Conservation (phyloP, 2,888 invertebrate genomes). For the Petrophora chlorosata region DNA sequence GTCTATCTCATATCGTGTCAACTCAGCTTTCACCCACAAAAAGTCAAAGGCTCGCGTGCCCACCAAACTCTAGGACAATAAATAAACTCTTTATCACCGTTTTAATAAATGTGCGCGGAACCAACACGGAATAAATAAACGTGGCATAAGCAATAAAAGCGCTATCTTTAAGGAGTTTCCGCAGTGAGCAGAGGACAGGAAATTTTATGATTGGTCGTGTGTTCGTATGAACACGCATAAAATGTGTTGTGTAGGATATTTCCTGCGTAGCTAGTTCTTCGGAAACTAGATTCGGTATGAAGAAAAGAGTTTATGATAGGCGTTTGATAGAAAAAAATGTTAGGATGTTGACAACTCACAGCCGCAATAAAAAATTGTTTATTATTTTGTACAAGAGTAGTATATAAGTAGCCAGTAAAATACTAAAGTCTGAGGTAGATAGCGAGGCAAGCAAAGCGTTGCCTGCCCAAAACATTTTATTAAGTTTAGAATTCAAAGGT, state of each 20-base stretch:
- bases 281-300: too few relatives aligned
- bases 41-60: slow-evolving; percentile 66
- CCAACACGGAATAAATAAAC: slow-evolving; percentile 71
- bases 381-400: too few relatives aligned
- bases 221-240: slow-evolving; percentile 48
- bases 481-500: too few relatives aligned
- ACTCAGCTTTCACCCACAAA: slow-evolving; percentile 35
- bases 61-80: slow-evolving; percentile 71
- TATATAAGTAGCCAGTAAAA: too few relatives aligned
- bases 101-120: slow-evolving; percentile 77
- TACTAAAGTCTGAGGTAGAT: too few relatives aligned
- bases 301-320: too few relatives aligned
- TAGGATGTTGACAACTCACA: too few relatives aligned
- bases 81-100: slow-evolving; percentile 78
- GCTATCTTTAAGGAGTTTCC: slow-evolving; percentile 55
- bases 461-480: too few relatives aligned
- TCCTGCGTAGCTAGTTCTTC: slow-evolving; percentile 17
- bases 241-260: slow-evolving; percentile 37
- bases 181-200: slow-evolving; percentile 47
- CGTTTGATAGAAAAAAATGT: too few relatives aligned
- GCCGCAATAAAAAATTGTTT: too few relatives aligned
- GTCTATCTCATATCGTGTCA: slow-evolving; percentile 35
- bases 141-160: slow-evolving; percentile 61
- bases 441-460: too few relatives aligned
- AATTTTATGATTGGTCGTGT: slow-evolving; percentile 52